These are phyloP conservation scores for Lipotes vexillifer DNA, from an alignment of 2,113 vertebrate species.

Conservation along the genomic window DNA sequence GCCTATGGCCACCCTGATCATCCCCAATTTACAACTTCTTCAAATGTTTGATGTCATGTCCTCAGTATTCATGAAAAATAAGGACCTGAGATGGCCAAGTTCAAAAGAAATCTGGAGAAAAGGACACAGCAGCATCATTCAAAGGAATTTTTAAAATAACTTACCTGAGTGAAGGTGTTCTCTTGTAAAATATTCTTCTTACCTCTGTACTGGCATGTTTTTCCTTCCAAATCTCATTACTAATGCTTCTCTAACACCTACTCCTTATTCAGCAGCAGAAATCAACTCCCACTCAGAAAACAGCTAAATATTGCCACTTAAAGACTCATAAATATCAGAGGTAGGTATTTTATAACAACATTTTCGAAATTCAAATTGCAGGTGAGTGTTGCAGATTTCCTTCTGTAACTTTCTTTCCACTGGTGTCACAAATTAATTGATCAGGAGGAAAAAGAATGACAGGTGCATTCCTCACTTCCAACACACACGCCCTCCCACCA, in stretches of 20 bases:
- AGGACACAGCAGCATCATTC: neutral
- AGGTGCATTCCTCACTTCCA: neutral
- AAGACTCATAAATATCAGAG: neutral
- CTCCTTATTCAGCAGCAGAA: conserved; percentile 33
- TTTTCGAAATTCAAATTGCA: neutral
- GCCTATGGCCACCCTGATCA: neutral
- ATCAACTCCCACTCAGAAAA: conserved; percentile 21
- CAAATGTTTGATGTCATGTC: neutral
- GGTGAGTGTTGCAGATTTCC: neutral
- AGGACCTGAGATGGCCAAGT: neutral
- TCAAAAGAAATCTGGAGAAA: neutral
- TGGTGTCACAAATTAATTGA: neutral
- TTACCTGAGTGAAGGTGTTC: neutral
- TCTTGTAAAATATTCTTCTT: neutral
- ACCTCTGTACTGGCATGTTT: neutral
- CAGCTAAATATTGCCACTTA: neutral
- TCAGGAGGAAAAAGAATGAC: neutral
- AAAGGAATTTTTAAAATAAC: neutral
- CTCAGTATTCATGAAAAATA: neutral
- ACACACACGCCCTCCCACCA: neutral
- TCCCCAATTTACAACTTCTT: neutral
- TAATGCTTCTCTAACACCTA: neutral
- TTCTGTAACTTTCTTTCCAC: neutral
- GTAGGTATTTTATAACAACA: neutral
- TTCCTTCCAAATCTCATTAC: neutral